Conservation (phyloP, 2,113 vertebrate genomes). For the Thalassarche chlororhynchos region DNA sequence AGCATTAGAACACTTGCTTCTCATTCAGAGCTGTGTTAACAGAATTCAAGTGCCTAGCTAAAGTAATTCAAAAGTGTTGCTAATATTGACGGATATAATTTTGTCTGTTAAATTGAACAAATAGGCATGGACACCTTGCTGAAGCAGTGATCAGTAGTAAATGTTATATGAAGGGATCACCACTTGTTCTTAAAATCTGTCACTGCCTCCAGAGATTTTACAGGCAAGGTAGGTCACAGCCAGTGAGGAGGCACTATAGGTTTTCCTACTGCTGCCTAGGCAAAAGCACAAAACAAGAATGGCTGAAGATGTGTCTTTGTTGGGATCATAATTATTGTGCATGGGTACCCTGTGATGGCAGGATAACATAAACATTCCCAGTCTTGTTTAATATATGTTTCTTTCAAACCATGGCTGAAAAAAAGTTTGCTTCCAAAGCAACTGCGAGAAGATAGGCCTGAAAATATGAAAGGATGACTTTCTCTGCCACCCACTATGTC, state of each 20-base stretch:
- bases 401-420: background rate
- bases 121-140: background rate
- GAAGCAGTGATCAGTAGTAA: background rate
- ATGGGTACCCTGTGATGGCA: background rate
- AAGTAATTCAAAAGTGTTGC: background rate
- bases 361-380: background rate
- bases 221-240: background rate
- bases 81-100: background rate
- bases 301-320: background rate
- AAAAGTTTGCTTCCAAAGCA: background rate
- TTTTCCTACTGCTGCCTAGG: background rate
- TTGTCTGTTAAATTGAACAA: background rate
- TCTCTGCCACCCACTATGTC: background rate
- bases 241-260: background rate
- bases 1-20: background rate
- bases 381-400: background rate
- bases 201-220: background rate
- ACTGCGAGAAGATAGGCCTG: background rate
- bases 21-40: background rate
- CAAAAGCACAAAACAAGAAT: background rate
- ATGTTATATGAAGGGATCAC: background rate
- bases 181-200: background rate
- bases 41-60: background rate
- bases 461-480: background rate
- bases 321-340: background rate